Conservation (phyloP, 2,797 vertebrate genomes). For the Selene dorsalis region DNA sequence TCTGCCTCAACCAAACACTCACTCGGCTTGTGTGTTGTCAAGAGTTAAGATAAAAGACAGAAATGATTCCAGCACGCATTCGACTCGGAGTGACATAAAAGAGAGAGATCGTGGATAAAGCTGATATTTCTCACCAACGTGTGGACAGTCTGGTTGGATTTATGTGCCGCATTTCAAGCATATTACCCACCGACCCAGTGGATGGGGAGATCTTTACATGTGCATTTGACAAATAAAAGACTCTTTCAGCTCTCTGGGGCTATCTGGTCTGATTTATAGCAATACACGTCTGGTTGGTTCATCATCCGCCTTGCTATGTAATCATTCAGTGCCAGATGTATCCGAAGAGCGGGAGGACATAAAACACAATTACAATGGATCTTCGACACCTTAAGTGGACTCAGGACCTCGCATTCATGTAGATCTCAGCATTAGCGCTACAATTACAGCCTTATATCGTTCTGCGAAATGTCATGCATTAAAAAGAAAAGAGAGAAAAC, state of each 20-base stretch:
- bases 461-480: not conserved
- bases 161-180: constrained; percentile 50
- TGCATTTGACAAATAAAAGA: constrained; percentile 66
- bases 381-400: constrained; percentile 29
- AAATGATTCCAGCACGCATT: constrained; percentile 30
- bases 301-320: constrained; percentile 51
- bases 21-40: constrained; percentile 23
- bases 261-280: constrained; percentile 68
- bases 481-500: constrained; percentile 2
- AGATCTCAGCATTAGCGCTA: constrained; percentile 27
- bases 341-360: constrained; percentile 49
- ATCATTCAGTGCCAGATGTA: constrained; percentile 57
- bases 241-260: constrained; percentile 20
- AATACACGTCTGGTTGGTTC: constrained; percentile 43
- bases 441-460: constrained; percentile 2
- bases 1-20: constrained; percentile 31
- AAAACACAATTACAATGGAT: constrained; percentile 64
- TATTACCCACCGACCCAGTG: constrained; percentile 38
- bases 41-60: constrained; percentile 55
- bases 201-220: constrained; percentile 51
- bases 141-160: constrained; percentile 57
- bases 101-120: constrained; percentile 54
- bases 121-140: constrained; percentile 46
- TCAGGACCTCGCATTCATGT: not conserved
- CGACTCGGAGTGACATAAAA: constrained; percentile 47